phyloP scores from a whole-genome alignment of 2,888 invertebrate species.

The Psococerastis gibbosa region DNA sequence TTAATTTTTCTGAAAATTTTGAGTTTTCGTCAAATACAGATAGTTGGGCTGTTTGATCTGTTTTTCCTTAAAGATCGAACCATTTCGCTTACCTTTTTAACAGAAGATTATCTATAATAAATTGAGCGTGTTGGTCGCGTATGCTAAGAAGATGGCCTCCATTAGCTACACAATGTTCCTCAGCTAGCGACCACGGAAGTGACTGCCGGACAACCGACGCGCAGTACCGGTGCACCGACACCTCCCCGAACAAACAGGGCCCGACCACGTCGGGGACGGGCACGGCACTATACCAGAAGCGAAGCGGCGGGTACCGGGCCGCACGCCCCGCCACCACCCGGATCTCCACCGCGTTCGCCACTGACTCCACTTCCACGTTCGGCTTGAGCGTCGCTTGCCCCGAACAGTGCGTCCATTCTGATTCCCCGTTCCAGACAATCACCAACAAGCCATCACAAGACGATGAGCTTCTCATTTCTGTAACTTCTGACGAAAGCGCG shows the following conservation, averaged over 20 bases:
- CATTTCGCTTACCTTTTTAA: conserved; percentile 45
- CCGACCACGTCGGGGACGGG: conserved; percentile 39
- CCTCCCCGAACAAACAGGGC: conserved; percentile 52
- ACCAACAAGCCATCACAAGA: conserved; percentile 37
- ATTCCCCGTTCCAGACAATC: conserved; percentile 35
- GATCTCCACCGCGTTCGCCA: conserved; percentile 31
- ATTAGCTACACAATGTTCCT: conserved; percentile 35
- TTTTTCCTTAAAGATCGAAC: too few species aligned
- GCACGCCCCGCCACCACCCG: conserved; percentile 12
- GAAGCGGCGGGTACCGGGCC: conserved; percentile 5
- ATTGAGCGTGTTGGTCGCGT: conserved; percentile 40
- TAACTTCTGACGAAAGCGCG: conserved; percentile 19
- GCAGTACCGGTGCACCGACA: conserved; percentile 44
- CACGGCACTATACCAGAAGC: conserved; percentile 43
- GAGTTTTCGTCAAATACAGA: too few species aligned
- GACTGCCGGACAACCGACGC: conserved; percentile 37
- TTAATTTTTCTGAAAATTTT: too few species aligned
- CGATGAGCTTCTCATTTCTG: conserved; percentile 24
- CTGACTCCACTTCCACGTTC: conserved; percentile 38
- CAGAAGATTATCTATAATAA: conserved; percentile 40
- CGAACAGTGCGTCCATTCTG: conserved; percentile 39
- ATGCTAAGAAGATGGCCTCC: conserved; percentile 52
- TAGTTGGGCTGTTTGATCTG: too few species aligned
- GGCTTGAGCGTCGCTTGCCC: conserved; percentile 35
- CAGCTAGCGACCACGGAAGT: conserved; percentile 45